Base-by-base conservation (phyloP, 2,113 vertebrate species). In the human region DNA sequence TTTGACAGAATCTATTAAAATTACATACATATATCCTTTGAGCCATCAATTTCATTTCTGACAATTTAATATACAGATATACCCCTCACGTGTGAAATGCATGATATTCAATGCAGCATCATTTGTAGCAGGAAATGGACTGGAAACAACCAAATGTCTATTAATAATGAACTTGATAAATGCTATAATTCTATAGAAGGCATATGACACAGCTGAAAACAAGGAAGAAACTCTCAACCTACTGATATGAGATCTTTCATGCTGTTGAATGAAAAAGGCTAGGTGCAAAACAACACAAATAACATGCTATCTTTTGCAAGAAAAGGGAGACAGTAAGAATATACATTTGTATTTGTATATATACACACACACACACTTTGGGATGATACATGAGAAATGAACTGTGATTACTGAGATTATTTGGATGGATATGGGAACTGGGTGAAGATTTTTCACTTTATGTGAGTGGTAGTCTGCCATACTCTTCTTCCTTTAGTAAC, bases 11-110 rank as follows among this genome's bases (percentile, higher is more conserved):
- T 30, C 75, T 86, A 10, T 61, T 59, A 57, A 52, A 43, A 32
- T 66, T 20, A 84, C 8, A 96, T 20, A 84, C 8, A 96, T 76
- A 83, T 32, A 32, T 38, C 30, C 45, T 85, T 20, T 70, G 81
- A 52, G 32, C 50, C 22, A 23, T 48, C 70, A 16, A 17, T 50
- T 79, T 57, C 61, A 72, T 66, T 90, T 73, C 85, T 50, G 27
- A 70, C 88, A 95, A 84, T n/a, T 30, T 52, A 93, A 88, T 6
- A 13, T 59, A 57, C 20, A 50, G 11, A 38, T 66, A 48, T 1
- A 20, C 73, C 38, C 35, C 52, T 87, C 30, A 32, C 6, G 25
- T 22, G 43, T 12, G 25, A 64, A 83, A 32, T 23, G 64, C 27
- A 82, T 11, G 66, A 14, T 32, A 9, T 22, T 50, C 52, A 2